Evolutionary conservation across 2,888 invertebrate species (phyloP).

Genomic region (Pterostichus madidus): DNA sequence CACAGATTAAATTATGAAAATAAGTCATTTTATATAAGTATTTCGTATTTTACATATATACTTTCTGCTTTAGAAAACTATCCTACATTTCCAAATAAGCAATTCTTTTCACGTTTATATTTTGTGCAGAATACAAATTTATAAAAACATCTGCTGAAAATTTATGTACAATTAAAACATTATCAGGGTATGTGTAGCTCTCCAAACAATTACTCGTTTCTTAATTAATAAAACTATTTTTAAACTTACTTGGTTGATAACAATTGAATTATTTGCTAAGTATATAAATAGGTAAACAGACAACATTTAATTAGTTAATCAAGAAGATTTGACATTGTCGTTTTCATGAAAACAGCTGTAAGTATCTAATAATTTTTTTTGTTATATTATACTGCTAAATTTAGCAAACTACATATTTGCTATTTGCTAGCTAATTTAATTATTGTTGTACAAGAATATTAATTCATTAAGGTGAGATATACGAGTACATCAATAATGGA

Average conservation of each 20-base stretch:
- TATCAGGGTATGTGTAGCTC: conserved; percentile 48
- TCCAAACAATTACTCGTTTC: not conserved
- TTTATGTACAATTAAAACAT: conserved; percentile 52
- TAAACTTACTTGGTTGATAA: conserved; percentile 7
- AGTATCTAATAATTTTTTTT: not conserved
- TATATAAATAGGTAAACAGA: conserved; percentile 27
- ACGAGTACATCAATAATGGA: too few species aligned
- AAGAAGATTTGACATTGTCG: conserved; percentile 8
- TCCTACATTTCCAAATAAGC: too few species aligned
- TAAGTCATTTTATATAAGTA: too few species aligned
- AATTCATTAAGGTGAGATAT: too few species aligned
- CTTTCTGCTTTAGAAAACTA: too few species aligned
- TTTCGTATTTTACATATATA: too few species aligned
- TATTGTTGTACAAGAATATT: too few species aligned
- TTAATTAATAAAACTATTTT: not conserved
- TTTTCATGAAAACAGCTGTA: conserved; percentile 16
- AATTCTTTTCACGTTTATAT: not conserved
- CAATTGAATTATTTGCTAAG: conserved; percentile 27
- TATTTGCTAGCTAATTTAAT: too few species aligned
- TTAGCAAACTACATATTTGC: too few species aligned
- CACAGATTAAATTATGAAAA: too few species aligned
- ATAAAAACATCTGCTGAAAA: conserved; percentile 55
- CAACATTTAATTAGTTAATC: conserved; percentile 36
- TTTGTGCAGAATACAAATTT: conserved; percentile 43
- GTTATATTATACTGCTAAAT: too few species aligned